Percentiles rank a stretch among this genome's conserved stretches.
Evolutionary conservation across 2,888 invertebrate species (phyloP).

Genomic region (Stegana nigrithorax): DNA sequence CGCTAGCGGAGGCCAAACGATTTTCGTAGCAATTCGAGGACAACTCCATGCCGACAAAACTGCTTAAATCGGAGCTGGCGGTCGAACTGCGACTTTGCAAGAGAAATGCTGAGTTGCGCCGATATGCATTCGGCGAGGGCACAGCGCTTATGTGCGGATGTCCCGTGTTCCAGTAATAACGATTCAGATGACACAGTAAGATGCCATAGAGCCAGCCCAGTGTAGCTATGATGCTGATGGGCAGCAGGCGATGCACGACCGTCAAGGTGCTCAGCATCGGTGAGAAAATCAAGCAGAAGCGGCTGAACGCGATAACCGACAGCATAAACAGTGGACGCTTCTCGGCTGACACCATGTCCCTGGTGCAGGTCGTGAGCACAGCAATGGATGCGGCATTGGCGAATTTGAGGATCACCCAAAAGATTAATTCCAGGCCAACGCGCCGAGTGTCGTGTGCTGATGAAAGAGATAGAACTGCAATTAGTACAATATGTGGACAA

Average conservation of each 20-base stretch:
- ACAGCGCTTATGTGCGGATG: constrained; percentile 55
- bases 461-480: constrained; percentile 30
- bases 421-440: constrained; percentile 61
- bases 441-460: constrained; percentile 54
- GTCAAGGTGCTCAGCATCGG: constrained; percentile 59
- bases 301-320: constrained; percentile 61
- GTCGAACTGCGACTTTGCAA: constrained; percentile 52
- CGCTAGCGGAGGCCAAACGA: constrained; percentile 50
- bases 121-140: constrained; percentile 60
- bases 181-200: constrained; percentile 59
- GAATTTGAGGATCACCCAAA: constrained; percentile 64
- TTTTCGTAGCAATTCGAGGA: constrained; percentile 42
- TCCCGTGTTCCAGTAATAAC: constrained; percentile 60
- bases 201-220: constrained; percentile 61
- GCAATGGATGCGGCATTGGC: constrained; percentile 65
- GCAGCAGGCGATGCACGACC: constrained; percentile 58
- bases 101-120: constrained; percentile 53
- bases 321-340: constrained; percentile 56
- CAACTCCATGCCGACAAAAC: constrained; percentile 37
- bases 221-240: constrained; percentile 61
- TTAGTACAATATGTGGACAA: not conserved
- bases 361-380: constrained; percentile 66
- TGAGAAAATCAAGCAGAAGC: constrained; percentile 58
- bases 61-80: constrained; percentile 45
- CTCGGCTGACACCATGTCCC: constrained; percentile 61